phyloP scores from a whole-genome alignment of 1,140 invertebrate genomes.

The Drosophila triauraria region DNA sequence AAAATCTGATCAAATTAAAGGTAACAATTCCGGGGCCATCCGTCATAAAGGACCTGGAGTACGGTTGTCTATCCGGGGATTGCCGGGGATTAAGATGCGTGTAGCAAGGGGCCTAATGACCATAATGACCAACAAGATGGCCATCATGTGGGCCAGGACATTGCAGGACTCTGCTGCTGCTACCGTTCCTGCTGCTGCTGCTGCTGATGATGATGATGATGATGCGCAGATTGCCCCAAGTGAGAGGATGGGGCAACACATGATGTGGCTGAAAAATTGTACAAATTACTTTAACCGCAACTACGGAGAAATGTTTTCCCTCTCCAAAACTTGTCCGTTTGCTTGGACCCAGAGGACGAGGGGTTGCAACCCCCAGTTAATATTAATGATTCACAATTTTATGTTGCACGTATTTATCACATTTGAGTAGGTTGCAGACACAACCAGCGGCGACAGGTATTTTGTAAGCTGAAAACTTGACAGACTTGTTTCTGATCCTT shows the following conservation, averaged over 20 bases:
- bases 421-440: constrained; percentile 60
- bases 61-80: constrained; percentile 51
- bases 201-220: constrained; percentile 60
- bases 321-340: constrained; percentile 61
- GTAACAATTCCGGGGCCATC: constrained; percentile 54
- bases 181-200: constrained; percentile 31
- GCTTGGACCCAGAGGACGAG: constrained; percentile 39
- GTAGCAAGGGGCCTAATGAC: constrained; percentile 69
- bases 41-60: constrained; percentile 66
- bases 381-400: constrained; percentile 83
- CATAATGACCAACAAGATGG: constrained; percentile 77
- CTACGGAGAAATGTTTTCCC: constrained; percentile 43
- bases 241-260: constrained; percentile 58
- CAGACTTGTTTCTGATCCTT: constrained; percentile 81
- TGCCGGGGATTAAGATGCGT: constrained; percentile 69
- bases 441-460: constrained; percentile 72
- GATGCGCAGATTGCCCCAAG: constrained; percentile 53
- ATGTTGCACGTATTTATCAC: constrained; percentile 83
- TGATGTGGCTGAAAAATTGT: constrained; percentile 82
- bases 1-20: constrained; percentile 78
- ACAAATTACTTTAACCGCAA: constrained; percentile 75
- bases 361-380: constrained; percentile 57
- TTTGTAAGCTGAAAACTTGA: constrained; percentile 82
- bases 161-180: constrained; percentile 29
- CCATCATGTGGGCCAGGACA: constrained; percentile 59